Conservation (phyloP, 2,797 vertebrate genomes). For the Peromyscus attwateri region DNA sequence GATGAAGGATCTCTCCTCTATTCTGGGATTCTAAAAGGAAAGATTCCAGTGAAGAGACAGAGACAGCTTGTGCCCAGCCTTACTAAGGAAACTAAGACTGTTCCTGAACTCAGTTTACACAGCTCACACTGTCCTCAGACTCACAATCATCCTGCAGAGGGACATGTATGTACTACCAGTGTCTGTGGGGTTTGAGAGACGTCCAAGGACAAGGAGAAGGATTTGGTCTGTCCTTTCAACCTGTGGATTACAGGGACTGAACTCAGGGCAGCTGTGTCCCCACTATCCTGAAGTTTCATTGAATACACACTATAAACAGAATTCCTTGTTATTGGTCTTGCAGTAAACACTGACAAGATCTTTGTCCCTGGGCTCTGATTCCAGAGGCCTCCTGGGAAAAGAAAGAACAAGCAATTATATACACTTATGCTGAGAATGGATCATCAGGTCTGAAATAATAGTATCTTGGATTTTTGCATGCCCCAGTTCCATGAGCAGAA, state of each 20-base stretch:
- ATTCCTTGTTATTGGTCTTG: slow-evolving; percentile 29
- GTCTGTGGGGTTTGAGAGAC: background rate
- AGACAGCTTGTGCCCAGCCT: background rate
- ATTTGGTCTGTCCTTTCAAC: background rate
- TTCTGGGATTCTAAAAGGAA: no score
- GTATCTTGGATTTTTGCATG: background rate
- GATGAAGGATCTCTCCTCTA: no score
- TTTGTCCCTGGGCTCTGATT: background rate
- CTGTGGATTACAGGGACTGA: background rate
- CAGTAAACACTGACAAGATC: background rate
- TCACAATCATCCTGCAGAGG: background rate
- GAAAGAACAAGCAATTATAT: background rate
- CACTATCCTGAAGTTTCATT: background rate
- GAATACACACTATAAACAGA: background rate
- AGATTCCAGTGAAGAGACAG: no score
- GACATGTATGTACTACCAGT: background rate
- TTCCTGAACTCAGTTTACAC: background rate
- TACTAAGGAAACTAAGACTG: background rate
- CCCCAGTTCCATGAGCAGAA: background rate
- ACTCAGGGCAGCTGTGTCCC: background rate
- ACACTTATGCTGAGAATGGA: background rate
- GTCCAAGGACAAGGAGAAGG: background rate
- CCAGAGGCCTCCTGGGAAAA: background rate
- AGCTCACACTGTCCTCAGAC: background rate
- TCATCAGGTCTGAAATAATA: background rate